phyloP scores from a whole-genome alignment of 2,888 invertebrate genomes.

The Hofmannophila pseudospretella region DNA sequence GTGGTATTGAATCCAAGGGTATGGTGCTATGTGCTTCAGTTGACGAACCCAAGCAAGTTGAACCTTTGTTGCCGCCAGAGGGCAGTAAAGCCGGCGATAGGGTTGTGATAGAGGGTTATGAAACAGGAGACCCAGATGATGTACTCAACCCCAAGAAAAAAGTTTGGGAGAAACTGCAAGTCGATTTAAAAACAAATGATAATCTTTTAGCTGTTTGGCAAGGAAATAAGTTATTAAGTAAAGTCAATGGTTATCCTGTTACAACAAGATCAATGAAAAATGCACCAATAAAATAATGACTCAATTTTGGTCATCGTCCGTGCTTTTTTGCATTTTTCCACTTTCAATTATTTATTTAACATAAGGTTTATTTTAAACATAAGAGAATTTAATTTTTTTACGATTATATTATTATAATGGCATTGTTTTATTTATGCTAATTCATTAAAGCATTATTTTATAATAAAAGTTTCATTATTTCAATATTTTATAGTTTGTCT shows the following conservation, averaged over 20 bases:
- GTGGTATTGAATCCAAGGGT: slow-evolving; percentile 93
- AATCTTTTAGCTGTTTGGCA: slow-evolving; percentile 91
- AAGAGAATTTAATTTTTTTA: neutral
- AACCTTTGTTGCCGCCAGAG: slow-evolving; percentile 88
- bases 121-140: slow-evolving; percentile 86
- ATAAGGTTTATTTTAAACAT: neutral
- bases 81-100: slow-evolving; percentile 89
- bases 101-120: slow-evolving; percentile 90
- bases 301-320: too few species aligned
- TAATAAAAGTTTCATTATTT: too few species aligned
- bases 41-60: slow-evolving; percentile 88
- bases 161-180: slow-evolving; percentile 95
- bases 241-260: slow-evolving; percentile 85
- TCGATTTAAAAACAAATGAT: slow-evolving; percentile 84
- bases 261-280: slow-evolving; percentile 86
- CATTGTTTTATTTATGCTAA: too few species aligned
- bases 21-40: slow-evolving; percentile 95
- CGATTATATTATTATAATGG: too few species aligned
- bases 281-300: slow-evolving; percentile 89
- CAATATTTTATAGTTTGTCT: too few species aligned
- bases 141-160: slow-evolving; percentile 97
- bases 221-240: slow-evolving; percentile 84
- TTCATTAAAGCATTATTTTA: too few species aligned
- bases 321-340: too few species aligned
- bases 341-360: neutral